Evolutionary conservation across 2,113 vertebrate species (phyloP).

Genomic region (Silurus meridionalis): DNA sequence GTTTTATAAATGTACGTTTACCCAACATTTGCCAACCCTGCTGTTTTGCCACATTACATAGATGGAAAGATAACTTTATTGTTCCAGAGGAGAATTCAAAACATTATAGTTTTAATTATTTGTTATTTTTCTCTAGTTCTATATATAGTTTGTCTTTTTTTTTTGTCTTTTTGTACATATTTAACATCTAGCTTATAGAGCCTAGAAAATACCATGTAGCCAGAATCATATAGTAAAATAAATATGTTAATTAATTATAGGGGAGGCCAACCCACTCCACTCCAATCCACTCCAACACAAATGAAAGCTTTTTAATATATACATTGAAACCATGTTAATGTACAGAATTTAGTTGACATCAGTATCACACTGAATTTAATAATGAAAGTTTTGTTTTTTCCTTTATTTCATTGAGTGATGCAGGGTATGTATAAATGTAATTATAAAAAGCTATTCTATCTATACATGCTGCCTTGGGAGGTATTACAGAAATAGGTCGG

Average conservation of each 20-base stretch:
- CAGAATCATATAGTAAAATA: background rate
- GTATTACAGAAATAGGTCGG: constrained; percentile 77
- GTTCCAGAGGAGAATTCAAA: too few species aligned
- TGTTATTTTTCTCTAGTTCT: background rate
- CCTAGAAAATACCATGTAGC: background rate
- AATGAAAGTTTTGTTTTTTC: constrained; percentile 52
- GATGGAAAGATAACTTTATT: too few species aligned
- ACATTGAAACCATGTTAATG: constrained; percentile 44
- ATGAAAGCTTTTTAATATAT: background rate
- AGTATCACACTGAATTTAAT: constrained; percentile 50
- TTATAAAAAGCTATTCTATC: constrained; percentile 81
- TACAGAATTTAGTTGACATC: constrained; percentile 37
- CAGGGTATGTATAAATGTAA: constrained; percentile 79
- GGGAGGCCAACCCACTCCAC: background rate
- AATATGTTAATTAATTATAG: background rate
- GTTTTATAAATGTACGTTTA: background rate
- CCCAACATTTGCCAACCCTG: background rate
- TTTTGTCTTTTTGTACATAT: background rate
- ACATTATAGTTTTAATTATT: background rate
- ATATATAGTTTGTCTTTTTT: background rate
- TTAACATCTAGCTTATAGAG: background rate
- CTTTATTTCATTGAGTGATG: constrained; percentile 63
- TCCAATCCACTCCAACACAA: background rate
- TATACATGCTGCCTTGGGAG: constrained; percentile 72
- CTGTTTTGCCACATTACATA: background rate